phyloP scores from a whole-genome alignment of 2,797 vertebrate species.

The Clarias fuscus region DNA sequence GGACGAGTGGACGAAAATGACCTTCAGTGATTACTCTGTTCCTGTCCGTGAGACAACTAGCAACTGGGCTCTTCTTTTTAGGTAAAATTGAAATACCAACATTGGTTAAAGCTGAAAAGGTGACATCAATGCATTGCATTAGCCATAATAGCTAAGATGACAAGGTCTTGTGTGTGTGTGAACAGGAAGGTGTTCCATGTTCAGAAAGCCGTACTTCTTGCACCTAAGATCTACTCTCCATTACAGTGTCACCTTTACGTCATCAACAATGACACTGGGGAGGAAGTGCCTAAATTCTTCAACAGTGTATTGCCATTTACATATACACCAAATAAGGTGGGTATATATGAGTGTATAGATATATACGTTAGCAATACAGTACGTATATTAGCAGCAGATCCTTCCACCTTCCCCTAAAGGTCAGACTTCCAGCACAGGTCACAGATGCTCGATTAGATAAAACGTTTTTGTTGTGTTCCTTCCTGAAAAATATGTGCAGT shows the following conservation, averaged over 20 bases:
- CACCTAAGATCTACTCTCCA: constrained; percentile 78
- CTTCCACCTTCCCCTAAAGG: background rate
- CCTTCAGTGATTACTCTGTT: constrained; percentile 80
- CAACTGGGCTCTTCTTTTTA: constrained; percentile 87
- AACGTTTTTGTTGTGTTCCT: background rate
- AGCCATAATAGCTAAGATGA: no score
- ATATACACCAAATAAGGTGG: constrained; percentile 87
- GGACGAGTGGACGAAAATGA: constrained; percentile 80
- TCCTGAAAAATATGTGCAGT: background rate
- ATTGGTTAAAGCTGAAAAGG: background rate
- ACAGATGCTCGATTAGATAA: background rate
- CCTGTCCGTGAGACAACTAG: constrained; percentile 73
- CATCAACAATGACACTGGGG: constrained; percentile 87
- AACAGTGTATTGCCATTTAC: constrained; percentile 73
- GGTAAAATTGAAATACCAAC: constrained; percentile 68
- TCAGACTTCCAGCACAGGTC: background rate
- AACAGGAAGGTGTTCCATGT: constrained; percentile 85
- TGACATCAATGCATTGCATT: background rate
- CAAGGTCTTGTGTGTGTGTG: background rate
- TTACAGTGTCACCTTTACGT: constrained; percentile 81
- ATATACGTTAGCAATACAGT: no score
- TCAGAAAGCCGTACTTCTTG: constrained; percentile 79
- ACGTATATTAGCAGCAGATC: background rate
- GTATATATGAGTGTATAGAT: background rate
- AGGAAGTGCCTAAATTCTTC: constrained; percentile 79